phyloP scores from a whole-genome alignment of 2,113 vertebrate species.

The Semnornis frantzii region DNA sequence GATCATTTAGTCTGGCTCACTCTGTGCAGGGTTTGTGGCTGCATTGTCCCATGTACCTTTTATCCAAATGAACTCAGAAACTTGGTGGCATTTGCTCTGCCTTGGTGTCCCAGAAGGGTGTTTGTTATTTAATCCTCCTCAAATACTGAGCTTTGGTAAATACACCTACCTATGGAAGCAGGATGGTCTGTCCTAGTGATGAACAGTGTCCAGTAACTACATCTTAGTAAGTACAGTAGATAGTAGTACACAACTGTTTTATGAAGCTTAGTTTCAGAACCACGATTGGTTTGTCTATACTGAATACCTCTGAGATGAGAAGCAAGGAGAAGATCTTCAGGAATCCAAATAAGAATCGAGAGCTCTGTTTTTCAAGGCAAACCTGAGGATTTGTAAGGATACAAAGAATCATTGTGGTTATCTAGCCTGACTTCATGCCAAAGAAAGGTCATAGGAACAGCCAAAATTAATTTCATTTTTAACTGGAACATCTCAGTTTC shows the following conservation, averaged over 20 bases:
- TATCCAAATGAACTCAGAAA: neutral
- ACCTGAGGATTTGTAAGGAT: neutral
- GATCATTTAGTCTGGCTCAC: neutral
- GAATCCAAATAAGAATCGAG: neutral
- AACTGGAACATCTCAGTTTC: neutral
- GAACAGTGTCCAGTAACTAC: neutral
- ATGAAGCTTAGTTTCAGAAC: neutral
- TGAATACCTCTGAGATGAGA: neutral
- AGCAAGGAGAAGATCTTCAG: neutral
- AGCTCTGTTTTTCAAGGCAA: neutral
- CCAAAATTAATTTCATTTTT: neutral
- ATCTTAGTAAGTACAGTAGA: neutral
- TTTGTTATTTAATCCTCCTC: neutral
- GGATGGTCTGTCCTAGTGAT: neutral
- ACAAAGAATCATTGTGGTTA: neutral
- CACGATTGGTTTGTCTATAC: neutral
- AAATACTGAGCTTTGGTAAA: neutral
- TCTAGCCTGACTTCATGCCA: neutral
- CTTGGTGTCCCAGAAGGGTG: neutral
- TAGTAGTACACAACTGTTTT: neutral
- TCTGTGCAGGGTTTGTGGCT: neutral
- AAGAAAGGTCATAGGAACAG: neutral
- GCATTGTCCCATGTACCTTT: neutral
- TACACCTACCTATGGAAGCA: neutral
- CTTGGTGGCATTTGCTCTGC: neutral